Evolutionary conservation across 2,888 invertebrate species (phyloP), one percentile per base, ranked within the genome.

Genomic region (Papilio gigon): DNA sequence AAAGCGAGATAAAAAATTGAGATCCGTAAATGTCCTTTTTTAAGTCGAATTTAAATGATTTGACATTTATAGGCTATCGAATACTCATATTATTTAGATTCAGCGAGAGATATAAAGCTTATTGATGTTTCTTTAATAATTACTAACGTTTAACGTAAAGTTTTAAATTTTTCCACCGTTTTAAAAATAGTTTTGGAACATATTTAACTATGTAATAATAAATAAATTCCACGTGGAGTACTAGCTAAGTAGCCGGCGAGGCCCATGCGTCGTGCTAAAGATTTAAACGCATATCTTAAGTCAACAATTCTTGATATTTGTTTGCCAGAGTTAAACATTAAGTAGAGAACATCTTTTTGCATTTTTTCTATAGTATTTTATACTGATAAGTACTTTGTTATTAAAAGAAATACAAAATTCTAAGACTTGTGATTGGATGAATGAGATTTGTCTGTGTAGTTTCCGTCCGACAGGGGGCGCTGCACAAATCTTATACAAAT

Each of bases 241-340:
- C 58, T 33, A 67, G 67, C 66, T 67, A 70, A 70, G 70, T 70
- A 67, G 53, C 40, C 50, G 63, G 40, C 42, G 30, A 56, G 47
- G 65, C 37, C 42, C 58, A 58, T 70, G 75, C 79, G 75, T 74
- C 78, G 74, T 87, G 84, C 80, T 86, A 87, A 87, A 88, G 88
- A 89, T 81, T 78, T 88, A 82, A 89, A 88, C 88, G 88, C 86
- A 80, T 53, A 71, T 68, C 69, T 65, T 44, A 40, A 25, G 64
- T 58, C 67, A 70, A 67, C 67, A 63, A 33, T 63, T 30, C 59
- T 70, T 25, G 37, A 44, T 66, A 58, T 69, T 65, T 70, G 69
- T 70, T 65, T 70, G 62, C 61, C n/a, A 33, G 61, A 27, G 65
- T 40, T 42, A 65, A 69, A 69, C 60, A 59, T 68, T 37, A 53